Conservation (phyloP, 2,797 vertebrate genomes). For the Thripadectes ignobilis region DNA sequence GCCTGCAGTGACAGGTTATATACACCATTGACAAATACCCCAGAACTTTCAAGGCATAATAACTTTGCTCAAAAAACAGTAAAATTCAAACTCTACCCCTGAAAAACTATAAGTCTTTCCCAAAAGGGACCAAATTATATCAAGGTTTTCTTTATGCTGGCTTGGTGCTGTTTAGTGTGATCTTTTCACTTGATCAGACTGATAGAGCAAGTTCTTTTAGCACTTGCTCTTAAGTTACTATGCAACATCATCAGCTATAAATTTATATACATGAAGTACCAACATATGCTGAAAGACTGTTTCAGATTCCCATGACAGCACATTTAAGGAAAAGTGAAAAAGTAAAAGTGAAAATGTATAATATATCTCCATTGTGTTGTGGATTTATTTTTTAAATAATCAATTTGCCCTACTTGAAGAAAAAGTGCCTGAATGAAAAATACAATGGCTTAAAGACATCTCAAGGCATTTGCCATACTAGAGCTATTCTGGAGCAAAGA, state of each 20-base stretch:
- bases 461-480: neutral
- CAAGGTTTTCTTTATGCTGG: neutral
- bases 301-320: neutral
- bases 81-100: neutral
- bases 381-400: neutral
- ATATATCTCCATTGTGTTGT: neutral
- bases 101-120: neutral
- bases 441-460: neutral
- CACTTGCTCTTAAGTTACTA: neutral
- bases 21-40: accelerated
- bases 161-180: neutral
- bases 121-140: neutral
- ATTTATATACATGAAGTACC: neutral
- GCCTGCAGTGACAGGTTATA: neutral
- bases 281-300: neutral
- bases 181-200: neutral
- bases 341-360: neutral
- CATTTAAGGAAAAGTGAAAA: neutral
- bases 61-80: neutral
- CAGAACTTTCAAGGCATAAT: neutral
- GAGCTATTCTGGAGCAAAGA: neutral
- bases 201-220: neutral
- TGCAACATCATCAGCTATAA: neutral
- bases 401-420: neutral
- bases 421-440: neutral